These are phyloP conservation scores for Lasius platythorax DNA, from an alignment of 2,888 invertebrate species.

Conservation along the genomic window DNA sequence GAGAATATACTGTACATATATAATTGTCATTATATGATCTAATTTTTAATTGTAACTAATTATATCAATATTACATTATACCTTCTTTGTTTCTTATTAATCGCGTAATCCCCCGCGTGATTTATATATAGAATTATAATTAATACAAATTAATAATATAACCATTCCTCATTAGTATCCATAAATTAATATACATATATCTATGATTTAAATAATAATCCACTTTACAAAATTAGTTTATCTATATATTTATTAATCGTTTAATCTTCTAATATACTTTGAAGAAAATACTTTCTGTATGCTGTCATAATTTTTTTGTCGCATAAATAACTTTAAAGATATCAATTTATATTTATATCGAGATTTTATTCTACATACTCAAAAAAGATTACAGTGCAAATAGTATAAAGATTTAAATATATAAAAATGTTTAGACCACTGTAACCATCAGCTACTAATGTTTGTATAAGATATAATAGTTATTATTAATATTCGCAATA, in stretches of 20 bases:
- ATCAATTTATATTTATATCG: neutral
- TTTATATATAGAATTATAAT: neutral
- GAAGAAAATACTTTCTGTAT: neutral
- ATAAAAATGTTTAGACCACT: neutral
- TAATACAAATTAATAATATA: slow-evolving; percentile 16
- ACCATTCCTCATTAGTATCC: slow-evolving; percentile 4
- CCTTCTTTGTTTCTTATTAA: neutral
- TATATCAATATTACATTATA: neutral
- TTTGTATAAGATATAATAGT: neutral
- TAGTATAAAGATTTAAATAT: neutral
- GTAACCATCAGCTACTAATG: neutral
- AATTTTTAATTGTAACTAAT: neutral
- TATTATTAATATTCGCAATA: too few species aligned
- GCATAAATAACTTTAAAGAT: neutral
- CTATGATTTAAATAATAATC: slow-evolving; percentile 17
- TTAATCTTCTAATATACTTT: neutral
- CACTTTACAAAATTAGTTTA: slow-evolving; percentile 9
- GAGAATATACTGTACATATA: neutral
- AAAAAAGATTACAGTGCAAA: neutral
- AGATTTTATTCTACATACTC: neutral
- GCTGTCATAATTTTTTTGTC: neutral
- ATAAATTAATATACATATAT: slow-evolving; percentile 6
- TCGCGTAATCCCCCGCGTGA: neutral
- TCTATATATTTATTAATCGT: neutral
- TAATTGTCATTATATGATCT: slow-evolving; percentile 5